Evolutionary conservation across 64 coral and sea anemone genomes (phyloP), one percentile per base, ranked within the genome.

Genomic region (Pocillopora verrucosa): DNA sequence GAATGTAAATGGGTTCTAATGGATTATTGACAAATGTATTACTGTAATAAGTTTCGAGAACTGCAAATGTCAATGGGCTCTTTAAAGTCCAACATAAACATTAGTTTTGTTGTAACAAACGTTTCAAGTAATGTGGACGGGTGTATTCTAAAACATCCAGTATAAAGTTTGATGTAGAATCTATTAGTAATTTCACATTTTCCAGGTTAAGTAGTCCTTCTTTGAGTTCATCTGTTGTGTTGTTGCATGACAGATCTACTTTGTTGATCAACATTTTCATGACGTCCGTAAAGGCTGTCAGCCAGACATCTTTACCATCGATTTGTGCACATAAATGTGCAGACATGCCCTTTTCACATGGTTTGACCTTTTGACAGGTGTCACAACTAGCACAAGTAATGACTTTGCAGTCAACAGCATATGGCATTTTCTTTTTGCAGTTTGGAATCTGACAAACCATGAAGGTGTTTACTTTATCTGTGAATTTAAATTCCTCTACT

Each of bases 151-250:
- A 87, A 56, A 89, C 88, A 72, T 89, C 88, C 63, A 80, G 36
- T 72, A 89, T 89, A 36, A 89, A 89, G 77, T 89, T 89, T 80
- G 88, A 89, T 73, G 88, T 89, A 61, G 88, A 81, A 73, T 89
- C 88, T 73, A 89, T 80, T 72, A 81, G 41, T 30, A 89, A 36
- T 72, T 17, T 73, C 22, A 59, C 70, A 89, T 89, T 80, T 89
- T 89, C 88, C 88, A 80, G 41, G 63, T 90, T 73, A 56, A 90
- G 88, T 81, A 92, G 75, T 69, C 74, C 84, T 73, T 76, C 38
- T 72, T 79, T 80, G 65, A 92, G 86, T 57, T 87, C 63, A 79
- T 92, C 83, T 22, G 75, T 79, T 60, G 86, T 86, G 60, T 73
- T 79, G 77, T 92, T 36, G 36, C 38, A 79, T 76, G 82, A 58